A percentile compares a stretch with the other conserved stretches of the same genome.
phyloP scores from a whole-genome alignment of 2,797 vertebrate species.

The Sarcophilus harrisii region DNA sequence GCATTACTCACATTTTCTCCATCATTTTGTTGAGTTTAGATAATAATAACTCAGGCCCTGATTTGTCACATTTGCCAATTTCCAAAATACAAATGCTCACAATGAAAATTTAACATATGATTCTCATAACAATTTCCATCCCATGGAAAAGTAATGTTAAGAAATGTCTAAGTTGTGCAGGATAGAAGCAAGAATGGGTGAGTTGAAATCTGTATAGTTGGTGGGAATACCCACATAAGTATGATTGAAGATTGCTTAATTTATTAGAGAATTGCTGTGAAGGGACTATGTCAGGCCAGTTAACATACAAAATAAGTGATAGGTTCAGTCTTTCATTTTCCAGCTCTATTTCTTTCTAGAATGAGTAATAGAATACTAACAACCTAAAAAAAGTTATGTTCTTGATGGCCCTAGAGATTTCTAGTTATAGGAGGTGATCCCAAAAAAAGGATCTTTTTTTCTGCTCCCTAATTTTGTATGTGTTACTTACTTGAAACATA shows the following conservation, averaged over 20 bases:
- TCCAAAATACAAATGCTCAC: not conserved
- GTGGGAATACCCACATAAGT: not conserved
- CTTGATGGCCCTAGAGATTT: not conserved
- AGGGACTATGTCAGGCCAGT: not conserved
- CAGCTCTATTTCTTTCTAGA: not conserved
- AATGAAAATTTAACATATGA: not conserved
- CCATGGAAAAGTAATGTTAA: not conserved
- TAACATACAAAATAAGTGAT: fast-evolving
- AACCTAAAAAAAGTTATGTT: not conserved
- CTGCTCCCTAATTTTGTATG: not conserved
- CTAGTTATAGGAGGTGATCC: not conserved
- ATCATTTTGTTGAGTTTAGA: not conserved
- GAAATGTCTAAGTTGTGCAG: not conserved
- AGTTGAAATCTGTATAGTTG: not conserved
- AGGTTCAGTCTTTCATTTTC: not conserved
- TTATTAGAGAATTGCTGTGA: not conserved
- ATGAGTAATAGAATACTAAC: not conserved
- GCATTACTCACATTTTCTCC: not conserved
- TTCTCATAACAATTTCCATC: not conserved
- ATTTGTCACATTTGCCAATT: not conserved
- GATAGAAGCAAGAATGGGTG: not conserved
- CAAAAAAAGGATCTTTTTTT: not conserved
- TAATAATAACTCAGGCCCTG: not conserved
- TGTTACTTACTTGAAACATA: not conserved
- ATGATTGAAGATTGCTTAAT: not conserved